A percentile compares a stretch with the other conserved stretches of the same genome.
phyloP scores from a whole-genome alignment of 2,888 invertebrate genomes.

The Helobdella robusta region DNA sequence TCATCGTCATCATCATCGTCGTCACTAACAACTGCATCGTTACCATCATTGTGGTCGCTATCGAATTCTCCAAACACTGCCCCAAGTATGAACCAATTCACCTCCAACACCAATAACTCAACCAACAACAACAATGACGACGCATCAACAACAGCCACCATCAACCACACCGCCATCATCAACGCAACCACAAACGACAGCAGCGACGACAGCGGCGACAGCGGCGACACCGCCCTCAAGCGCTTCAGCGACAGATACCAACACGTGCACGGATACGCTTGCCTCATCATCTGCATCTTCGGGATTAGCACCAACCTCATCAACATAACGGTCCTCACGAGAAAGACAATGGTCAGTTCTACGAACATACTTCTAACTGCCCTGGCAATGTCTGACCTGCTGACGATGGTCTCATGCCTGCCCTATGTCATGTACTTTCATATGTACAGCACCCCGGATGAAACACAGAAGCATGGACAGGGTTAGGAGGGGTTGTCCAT shows the following conservation, averaged over 20 bases:
- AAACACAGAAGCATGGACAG: slow-evolving; percentile 36
- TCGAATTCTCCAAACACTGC: too few relatives aligned
- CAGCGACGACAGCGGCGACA: too few relatives aligned
- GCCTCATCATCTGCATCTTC: slow-evolving; percentile 75
- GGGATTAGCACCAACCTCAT: slow-evolving; percentile 81
- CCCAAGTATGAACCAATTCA: too few relatives aligned
- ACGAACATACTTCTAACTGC: slow-evolving; percentile 79
- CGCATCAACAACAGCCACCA: too few relatives aligned
- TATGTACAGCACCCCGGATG: slow-evolving; percentile 31
- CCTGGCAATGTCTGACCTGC: slow-evolving; percentile 76
- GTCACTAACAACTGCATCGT: too few relatives aligned
- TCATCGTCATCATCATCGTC: too few relatives aligned
- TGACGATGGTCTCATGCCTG: slow-evolving; percentile 81
- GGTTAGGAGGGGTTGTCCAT: slow-evolving; percentile 19
- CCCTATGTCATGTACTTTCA: slow-evolving; percentile 48
- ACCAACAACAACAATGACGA: too few relatives aligned
- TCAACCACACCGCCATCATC: too few relatives aligned
- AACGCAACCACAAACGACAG: too few relatives aligned
- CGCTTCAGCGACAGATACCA: slow-evolving; percentile 39
- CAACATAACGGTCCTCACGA: slow-evolving; percentile 74
- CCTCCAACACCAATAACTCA: too few relatives aligned
- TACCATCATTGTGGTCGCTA: too few relatives aligned
- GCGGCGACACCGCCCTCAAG: slow-evolving; percentile 30
- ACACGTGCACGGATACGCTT: slow-evolving; percentile 70
- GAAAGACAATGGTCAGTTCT: slow-evolving; percentile 78